Evolutionary conservation across 2,797 vertebrate species (phyloP), one percentile per base, ranked within the genome.

Genomic region (Takifugu ocellatus): DNA sequence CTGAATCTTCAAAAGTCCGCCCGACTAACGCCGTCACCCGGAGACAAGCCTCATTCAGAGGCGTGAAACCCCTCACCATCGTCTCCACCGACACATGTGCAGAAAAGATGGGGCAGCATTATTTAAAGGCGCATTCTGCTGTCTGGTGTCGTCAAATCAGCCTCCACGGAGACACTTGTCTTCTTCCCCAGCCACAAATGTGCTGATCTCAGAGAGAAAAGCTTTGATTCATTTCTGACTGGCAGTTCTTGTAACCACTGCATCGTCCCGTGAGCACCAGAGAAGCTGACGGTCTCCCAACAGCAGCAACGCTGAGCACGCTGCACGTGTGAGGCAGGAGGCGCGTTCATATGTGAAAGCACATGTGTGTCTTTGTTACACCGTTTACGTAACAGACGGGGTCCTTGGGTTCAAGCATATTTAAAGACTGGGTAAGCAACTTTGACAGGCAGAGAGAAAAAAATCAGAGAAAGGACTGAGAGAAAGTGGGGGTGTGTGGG

Each of bases 191-290:
- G 61, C 85, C 75, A 87, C 80, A 63, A 81, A 83, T 85, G 84
- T 82, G 82, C 66, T 64, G 39, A 66, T 78, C 78, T 79, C 67
- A 67, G 73, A 74, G 75, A 77, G 72, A 68, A 84, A 84, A 68
- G 74, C 81, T 87, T 87, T 83, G 84, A 85, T 87, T 87, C 80
- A 73, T 83, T 82, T 81, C 83, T 88, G 85, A 88, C 84, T 87
- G 88, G 84, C 87, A 88, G 84, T 75, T 87, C 86, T 68, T 88
- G 84, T 88, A 88, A 88, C 87, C 87, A 88, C 77, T 78, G 78
- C 82, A 85, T 83, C 84, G 79, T 82, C 82, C 56, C 81, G 86
- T 67, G 67, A 80, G 80, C 72, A 67, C 85, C 84, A 84, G 84
- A 79, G 79, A 74, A 84, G 70, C 71, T 88, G 88, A 86, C 84